Conservation (phyloP, 2,797 vertebrate species). For the Alca torda region DNA sequence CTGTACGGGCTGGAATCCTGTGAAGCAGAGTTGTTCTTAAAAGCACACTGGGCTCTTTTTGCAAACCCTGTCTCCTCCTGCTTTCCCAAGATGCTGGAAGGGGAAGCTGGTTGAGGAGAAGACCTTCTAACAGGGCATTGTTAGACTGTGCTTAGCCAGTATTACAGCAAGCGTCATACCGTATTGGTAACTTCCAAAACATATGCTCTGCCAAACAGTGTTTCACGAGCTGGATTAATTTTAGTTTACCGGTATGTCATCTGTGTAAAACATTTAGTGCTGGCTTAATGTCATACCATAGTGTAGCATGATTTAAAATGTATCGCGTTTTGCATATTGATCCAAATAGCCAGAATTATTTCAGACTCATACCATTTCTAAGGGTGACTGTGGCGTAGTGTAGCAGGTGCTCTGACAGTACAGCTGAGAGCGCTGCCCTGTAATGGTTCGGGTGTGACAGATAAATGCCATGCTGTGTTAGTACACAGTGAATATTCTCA, state of each 20-base stretch:
- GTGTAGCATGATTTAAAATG: background rate
- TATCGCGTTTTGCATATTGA: fast-evolving
- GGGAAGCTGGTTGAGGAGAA: background rate
- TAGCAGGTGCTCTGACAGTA: background rate
- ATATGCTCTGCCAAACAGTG: background rate
- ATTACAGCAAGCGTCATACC: background rate
- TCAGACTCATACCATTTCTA: background rate
- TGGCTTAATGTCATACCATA: fast-evolving
- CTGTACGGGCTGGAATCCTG: background rate
- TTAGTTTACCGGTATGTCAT: background rate
- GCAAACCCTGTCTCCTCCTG: background rate
- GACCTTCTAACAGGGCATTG: background rate
- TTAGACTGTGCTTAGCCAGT: background rate
- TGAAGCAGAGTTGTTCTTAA: background rate
- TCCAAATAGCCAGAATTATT: background rate
- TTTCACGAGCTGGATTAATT: background rate
- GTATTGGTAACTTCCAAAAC: background rate
- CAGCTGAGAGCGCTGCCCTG: background rate
- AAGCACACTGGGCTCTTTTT: background rate
- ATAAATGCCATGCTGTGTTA: background rate
- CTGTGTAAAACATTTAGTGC: background rate
- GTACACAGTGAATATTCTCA: background rate
- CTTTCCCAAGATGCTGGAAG: background rate
- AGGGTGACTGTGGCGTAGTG: background rate
- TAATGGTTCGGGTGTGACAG: background rate